Percentiles rank a stretch among this genome's conserved stretches.
Evolutionary conservation across 2,888 invertebrate species (phyloP).

Genomic region (Meta bourneti): DNA sequence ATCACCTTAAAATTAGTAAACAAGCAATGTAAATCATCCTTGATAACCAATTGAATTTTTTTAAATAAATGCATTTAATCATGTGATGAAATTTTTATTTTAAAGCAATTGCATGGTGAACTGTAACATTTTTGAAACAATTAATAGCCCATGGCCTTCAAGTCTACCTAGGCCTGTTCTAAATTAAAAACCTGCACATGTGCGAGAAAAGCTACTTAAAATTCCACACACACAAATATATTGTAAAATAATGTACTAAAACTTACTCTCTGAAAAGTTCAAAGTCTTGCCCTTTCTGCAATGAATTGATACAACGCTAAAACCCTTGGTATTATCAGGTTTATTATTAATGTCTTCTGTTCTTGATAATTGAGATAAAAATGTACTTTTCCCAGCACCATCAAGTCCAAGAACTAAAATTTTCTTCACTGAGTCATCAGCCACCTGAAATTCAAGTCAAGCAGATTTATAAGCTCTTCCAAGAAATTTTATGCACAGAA

Average conservation of each 20-base stretch:
- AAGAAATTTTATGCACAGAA: not conserved
- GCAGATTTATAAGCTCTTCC: not conserved
- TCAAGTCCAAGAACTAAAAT: conserved; percentile 78
- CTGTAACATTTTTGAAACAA: too few species aligned
- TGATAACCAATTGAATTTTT: too few species aligned
- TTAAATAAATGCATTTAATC: too few species aligned
- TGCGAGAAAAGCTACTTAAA: too few species aligned
- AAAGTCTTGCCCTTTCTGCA: conserved; percentile 74
- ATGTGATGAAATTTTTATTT: too few species aligned
- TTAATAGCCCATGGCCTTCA: too few species aligned
- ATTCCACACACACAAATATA: too few species aligned
- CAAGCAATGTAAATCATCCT: too few species aligned
- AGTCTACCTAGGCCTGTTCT: too few species aligned
- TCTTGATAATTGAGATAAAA: conserved; percentile 77
- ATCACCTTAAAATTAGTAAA: too few species aligned
- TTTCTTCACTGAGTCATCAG: conserved; percentile 70
- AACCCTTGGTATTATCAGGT: conserved; percentile 78
- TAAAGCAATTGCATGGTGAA: too few species aligned
- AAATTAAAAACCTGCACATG: too few species aligned
- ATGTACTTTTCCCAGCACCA: conserved; percentile 78
- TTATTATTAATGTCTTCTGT: conserved; percentile 54
- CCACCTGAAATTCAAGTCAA: conserved; percentile 6
- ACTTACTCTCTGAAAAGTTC: conserved; percentile 79
- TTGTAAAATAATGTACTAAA: not conserved
- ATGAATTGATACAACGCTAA: conserved; percentile 78